Percentiles rank a stretch among this genome's conserved stretches.
Evolutionary conservation across 2,888 invertebrate genomes (phyloP).

Genomic region (Yponomeuta malinellus): DNA sequence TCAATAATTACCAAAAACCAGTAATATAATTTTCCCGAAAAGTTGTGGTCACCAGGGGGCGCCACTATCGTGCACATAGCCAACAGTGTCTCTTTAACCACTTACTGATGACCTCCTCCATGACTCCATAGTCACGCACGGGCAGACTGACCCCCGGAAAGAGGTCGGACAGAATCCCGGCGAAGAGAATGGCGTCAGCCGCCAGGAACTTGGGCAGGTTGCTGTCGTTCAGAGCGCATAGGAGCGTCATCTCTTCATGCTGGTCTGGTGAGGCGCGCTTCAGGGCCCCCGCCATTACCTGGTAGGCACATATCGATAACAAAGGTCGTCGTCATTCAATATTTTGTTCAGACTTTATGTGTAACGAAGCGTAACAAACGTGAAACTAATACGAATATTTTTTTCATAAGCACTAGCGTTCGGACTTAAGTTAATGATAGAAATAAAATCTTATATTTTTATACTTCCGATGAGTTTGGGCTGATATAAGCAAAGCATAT

Average conservation of each 20-base stretch:
- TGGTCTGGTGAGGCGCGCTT: slow-evolving; percentile 91
- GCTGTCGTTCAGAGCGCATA: slow-evolving; percentile 90
- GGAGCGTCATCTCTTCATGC: slow-evolving; percentile 87
- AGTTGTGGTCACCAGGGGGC: too few species aligned
- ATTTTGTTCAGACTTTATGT: too few species aligned
- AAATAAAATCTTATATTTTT: too few species aligned
- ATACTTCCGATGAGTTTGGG: too few species aligned
- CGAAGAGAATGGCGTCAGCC: slow-evolving; percentile 89
- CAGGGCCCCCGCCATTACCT: slow-evolving; percentile 85
- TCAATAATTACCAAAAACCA: too few species aligned
- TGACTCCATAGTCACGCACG: slow-evolving; percentile 84
- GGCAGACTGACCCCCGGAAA: slow-evolving; percentile 90
- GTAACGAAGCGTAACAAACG: too few species aligned
- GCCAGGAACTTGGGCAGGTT: slow-evolving; percentile 93
- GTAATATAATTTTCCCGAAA: too few species aligned
- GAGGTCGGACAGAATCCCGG: slow-evolving; percentile 91
- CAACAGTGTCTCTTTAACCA: slow-evolving; percentile 14
- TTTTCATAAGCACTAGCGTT: too few species aligned
- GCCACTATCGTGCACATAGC: too few species aligned
- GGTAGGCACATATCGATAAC: not conserved
- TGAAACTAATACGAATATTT: too few species aligned
- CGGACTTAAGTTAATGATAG: too few species aligned
- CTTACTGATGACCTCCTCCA: slow-evolving; percentile 80
- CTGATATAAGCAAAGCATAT: too few species aligned
- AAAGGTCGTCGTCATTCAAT: not conserved